Base-by-base conservation (phyloP, 2,888 invertebrate species). In the Tholera decimalis region DNA sequence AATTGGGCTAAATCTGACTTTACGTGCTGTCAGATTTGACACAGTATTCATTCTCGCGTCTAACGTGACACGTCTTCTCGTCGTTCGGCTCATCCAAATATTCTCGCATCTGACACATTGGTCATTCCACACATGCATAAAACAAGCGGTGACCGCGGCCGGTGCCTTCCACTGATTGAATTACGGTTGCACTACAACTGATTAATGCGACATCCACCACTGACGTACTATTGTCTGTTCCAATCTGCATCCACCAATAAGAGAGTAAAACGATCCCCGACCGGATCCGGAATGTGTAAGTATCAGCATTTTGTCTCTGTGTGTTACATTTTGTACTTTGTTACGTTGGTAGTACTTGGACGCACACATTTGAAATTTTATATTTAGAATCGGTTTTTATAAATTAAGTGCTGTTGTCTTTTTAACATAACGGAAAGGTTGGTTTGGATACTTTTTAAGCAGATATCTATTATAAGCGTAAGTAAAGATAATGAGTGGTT, bases 141-240 rank as follows among this genome's bases (percentile, higher is more conserved):
- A 90, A 84, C 89, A 86, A 87, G 85, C 86, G 77, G 87, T 89
- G 89, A 88, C 90, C 89, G 86, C 77, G 81, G 79, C 77, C 83
- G 80, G 74, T 83, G 85, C 84, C 82, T 74, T 73, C 82, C 75
- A 80, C 87, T 91, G 94, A 94, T 93, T 95, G 95, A 95, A 93
- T 94, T 95, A 95, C 95, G 95, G 95, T 90, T 89, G 90, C 89
- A 91, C 92, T 91, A 91, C 89, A 88, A 83, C 95, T 94, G 96
- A 96, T 96, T 95, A 95, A 96, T 96, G 95, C 93, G 95, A 92
- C 93, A 91, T 91, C 91, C 87, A 88, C 87, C 86, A 82, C 90
- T 93, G 94, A 94, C 92, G 93, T 89, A 92, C 94, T 92, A 94
- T 95, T 95, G 94, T 95, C 91, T 91, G 90, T 82, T 84, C 85